Conservation (phyloP, 2,888 invertebrate species). For the Tinea trinotella region DNA sequence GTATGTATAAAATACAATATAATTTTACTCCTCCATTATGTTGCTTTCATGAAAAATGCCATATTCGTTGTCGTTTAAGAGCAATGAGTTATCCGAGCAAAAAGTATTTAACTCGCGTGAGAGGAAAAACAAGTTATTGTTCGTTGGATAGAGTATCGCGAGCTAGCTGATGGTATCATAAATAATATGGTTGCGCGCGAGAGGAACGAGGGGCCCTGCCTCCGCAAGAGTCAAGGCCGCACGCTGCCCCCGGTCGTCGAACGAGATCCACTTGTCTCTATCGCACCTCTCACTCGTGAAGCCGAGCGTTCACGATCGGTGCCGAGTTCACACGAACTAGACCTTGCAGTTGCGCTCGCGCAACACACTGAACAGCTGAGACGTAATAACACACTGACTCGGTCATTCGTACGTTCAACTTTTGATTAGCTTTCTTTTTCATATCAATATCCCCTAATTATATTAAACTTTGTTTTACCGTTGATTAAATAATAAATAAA, state of each 20-base stretch:
- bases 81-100: slow-evolving; percentile 40
- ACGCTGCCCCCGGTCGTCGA: slow-evolving; percentile 85
- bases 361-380: slow-evolving; percentile 64
- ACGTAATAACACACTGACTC: slow-evolving; percentile 72
- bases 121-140: slow-evolving; percentile 71
- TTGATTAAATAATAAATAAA: too few relatives aligned
- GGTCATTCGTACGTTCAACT: slow-evolving; percentile 73
- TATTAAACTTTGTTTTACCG: too few relatives aligned
- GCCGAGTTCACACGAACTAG: slow-evolving; percentile 56
- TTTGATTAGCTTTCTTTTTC: slow-evolving; percentile 70
- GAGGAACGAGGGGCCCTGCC: slow-evolving; percentile 40
- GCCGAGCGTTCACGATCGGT: slow-evolving; percentile 50
- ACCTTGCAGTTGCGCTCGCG: slow-evolving; percentile 66
- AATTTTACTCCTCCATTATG: slow-evolving; percentile 22
- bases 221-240: slow-evolving; percentile 79
- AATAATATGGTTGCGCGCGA: slow-evolving; percentile 65
- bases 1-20: slow-evolving; percentile 10
- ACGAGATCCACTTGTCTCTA: slow-evolving; percentile 40
- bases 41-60: slow-evolving; percentile 19
- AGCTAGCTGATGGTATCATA: slow-evolving; percentile 39
- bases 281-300: slow-evolving; percentile 46
- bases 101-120: slow-evolving; percentile 49
- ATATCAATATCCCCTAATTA: slow-evolving; percentile 35
- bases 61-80: slow-evolving; percentile 29
- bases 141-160: slow-evolving; percentile 63